Evolutionary conservation across 2,113 vertebrate genomes (phyloP).

Genomic region (Nycticryphes semicollaris): DNA sequence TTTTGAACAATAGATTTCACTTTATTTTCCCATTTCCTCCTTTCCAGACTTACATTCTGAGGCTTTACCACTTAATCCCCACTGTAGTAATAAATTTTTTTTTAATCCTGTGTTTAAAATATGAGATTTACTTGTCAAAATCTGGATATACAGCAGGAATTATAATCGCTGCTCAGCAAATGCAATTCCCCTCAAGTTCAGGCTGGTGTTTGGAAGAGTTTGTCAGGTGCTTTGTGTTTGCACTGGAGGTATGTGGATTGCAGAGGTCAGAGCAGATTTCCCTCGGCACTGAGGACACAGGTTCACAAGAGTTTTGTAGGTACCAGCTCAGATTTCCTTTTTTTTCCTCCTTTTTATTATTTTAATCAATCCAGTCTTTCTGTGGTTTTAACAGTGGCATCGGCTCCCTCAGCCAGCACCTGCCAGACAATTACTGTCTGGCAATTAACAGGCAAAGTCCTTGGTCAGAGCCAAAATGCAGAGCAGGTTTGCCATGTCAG

Average conservation of each 20-base stretch:
- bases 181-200: conserved; percentile 37
- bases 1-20: conserved; percentile 57
- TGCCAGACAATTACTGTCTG: not conserved
- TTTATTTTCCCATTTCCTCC: conserved; percentile 59
- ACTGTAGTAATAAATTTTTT: conserved; percentile 86
- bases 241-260: not conserved
- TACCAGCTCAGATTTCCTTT: not conserved
- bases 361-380: not conserved
- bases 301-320: not conserved
- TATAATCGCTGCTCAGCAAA: conserved; percentile 63
- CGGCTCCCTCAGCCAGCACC: not conserved
- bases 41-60: conserved; percentile 75
- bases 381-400: not conserved
- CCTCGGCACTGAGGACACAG: not conserved
- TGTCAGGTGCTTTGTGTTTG: conserved; percentile 31
- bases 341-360: not conserved
- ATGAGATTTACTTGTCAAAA: conserved; percentile 87
- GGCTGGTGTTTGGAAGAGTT: conserved; percentile 3
- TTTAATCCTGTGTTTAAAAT: conserved; percentile 91
- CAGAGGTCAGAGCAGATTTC: conserved; percentile 3
- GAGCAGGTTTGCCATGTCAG: not conserved
- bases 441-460: not conserved
- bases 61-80: conserved; percentile 82
- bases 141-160: conserved; percentile 77
- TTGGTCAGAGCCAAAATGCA: not conserved